Conservation (phyloP, 2,113 vertebrate species). For the Cavia porcellus region DNA sequence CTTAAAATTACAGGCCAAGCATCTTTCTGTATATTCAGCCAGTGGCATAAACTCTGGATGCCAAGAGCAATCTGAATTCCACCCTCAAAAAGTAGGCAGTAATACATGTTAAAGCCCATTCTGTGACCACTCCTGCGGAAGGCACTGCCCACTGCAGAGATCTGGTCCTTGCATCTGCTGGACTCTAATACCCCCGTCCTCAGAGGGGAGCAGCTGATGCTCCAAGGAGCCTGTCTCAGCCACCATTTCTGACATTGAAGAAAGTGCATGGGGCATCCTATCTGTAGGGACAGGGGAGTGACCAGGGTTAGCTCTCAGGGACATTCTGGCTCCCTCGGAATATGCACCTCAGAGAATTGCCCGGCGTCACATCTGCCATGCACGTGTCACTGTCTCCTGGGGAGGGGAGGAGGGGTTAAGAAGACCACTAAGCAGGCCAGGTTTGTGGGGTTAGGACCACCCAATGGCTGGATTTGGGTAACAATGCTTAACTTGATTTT, state of each 20-base stretch:
- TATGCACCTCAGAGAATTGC: background rate
- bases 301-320: background rate
- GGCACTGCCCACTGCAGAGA: background rate
- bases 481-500: background rate
- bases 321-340: accelerated
- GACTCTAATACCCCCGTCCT: accelerated
- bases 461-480: background rate
- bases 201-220: accelerated
- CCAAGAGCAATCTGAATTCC: background rate
- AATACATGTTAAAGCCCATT: accelerated
- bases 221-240: background rate
- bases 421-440: no score
- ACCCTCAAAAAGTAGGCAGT: accelerated
- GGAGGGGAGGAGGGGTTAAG: no score
- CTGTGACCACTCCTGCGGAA: background rate
- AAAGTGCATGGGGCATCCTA: background rate
- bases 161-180: accelerated
- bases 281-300: background rate
- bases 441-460: no score
- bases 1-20: background rate
- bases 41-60: accelerated
- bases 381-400: background rate
- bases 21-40: background rate
- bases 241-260: background rate
- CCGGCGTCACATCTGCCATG: background rate